Evolutionary conservation across 2,797 vertebrate genomes (phyloP).

Genomic region (Crenichthys baileyi): DNA sequence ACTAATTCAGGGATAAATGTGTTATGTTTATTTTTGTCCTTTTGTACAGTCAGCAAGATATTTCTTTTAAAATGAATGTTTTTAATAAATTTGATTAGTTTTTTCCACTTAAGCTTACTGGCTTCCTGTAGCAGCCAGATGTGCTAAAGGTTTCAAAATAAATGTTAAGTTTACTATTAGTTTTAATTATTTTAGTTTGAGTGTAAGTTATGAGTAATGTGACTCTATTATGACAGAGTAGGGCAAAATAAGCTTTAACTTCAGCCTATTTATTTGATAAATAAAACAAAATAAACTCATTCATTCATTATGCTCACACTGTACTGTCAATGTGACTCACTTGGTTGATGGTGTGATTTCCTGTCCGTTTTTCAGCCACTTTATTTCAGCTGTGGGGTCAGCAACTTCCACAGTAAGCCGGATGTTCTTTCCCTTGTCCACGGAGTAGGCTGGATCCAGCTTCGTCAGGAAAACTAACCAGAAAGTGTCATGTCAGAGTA

Average conservation of each 20-base stretch:
- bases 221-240: neutral
- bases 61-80: neutral
- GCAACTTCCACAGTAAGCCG: conserved; percentile 85
- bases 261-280: no score
- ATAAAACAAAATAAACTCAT: neutral
- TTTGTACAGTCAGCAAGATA: no score
- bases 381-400: conserved; percentile 79
- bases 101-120: no score
- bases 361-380: conserved; percentile 92
- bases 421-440: conserved; percentile 88
- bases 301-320: conserved; percentile 1
- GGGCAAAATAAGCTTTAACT: neutral
- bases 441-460: conserved; percentile 87
- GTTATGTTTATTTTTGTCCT: no score
- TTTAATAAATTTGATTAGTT: neutral
- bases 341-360: conserved; percentile 91
- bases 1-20: no score
- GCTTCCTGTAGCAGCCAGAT: neutral
- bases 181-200: neutral
- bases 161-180: neutral
- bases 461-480: conserved; percentile 86
- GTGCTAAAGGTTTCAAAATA: neutral
- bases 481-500: conserved; percentile 32
- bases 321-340: conserved; percentile 68
- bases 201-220: neutral